Base-by-base conservation (phyloP, 2,797 vertebrate genomes). In the Sparidentex hasta region DNA sequence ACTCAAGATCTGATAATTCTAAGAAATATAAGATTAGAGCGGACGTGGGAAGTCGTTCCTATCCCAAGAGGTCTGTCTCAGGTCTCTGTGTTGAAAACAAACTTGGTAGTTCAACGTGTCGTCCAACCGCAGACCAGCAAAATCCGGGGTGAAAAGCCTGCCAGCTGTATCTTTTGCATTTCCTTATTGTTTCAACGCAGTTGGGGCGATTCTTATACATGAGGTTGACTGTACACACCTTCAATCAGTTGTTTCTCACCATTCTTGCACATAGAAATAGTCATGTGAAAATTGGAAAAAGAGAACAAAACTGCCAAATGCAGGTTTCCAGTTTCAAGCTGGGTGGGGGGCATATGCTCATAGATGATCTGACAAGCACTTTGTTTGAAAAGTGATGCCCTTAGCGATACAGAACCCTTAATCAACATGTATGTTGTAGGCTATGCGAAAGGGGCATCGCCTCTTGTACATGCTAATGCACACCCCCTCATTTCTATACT, bases 371-470 rank as follows among this genome's bases (percentile, higher is more conserved):
- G 13, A 74, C 61, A 21, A 55, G n/a, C 20, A 17, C 0, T 4
- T 48, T 43, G 17, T 62, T 11, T 12, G n/a, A 52, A 23, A 46
- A 41, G 38, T 14, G 18, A 23, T 33, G 7, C 71, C 51, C 1
- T 33, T 44, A 0, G 69, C 62, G 33, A 33, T 25, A 41, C 38
- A 58, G 47, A 51, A 55, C 86, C 1, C 61, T 52, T 54, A 58
- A 87, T 82, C 25, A 55, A 11, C 20, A 20, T 21, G 16, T 71
- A 46, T 58, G 59, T 73, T 16, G 23, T 43, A 46, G 43, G 7
- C 38, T 21, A 66, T 52, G 58, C 9, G 14, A 62, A 64, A 65
- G 63, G 74, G 59, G 58, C 69, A 68, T 89, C 61, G 46, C 33
- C 66, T 71, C 38, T 58, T 62, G 41, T 68, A 58, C 59, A 56